These are phyloP conservation scores for Illadopsis cleaveri DNA, from an alignment of 2,113 vertebrate species.

Conservation along the genomic window DNA sequence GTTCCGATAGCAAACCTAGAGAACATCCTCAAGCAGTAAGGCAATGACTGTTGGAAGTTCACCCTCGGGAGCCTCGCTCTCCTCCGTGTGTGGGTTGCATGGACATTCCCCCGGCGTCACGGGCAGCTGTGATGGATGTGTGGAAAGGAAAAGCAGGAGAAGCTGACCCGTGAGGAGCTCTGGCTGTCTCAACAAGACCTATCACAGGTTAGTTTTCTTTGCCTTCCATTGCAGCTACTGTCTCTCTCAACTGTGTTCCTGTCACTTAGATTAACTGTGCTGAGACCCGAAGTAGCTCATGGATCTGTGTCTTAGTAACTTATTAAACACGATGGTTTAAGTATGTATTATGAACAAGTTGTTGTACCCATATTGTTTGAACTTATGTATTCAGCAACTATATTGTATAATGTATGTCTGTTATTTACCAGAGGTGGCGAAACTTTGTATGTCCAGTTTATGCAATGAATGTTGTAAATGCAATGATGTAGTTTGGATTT, in stretches of 20 bases:
- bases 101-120: constrained; percentile 76
- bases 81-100: constrained; percentile 82
- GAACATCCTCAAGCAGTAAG: constrained; percentile 76
- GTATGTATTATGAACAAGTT: constrained; percentile 65
- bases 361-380: constrained; percentile 71
- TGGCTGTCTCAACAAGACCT: constrained; percentile 52
- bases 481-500: constrained; percentile 88
- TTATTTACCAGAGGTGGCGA: constrained; percentile 80
- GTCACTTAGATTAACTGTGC: constrained; percentile 82
- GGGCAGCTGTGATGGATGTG: constrained; percentile 76
- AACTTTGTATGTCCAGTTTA: constrained; percentile 85
- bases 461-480: constrained; percentile 88
- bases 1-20: constrained; percentile 73
- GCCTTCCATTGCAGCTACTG: constrained; percentile 72
- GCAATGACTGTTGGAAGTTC: constrained; percentile 89
- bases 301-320: constrained; percentile 67
- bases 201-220: constrained; percentile 52
- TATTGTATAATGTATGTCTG: constrained; percentile 74
- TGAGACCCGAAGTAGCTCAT: constrained; percentile 75
- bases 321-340: constrained; percentile 60
- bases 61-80: constrained; percentile 45
- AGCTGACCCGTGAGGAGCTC: constrained; percentile 41
- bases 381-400: constrained; percentile 70
- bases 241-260: constrained; percentile 72
- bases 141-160: not conserved